Evolutionary conservation across 92 coral and sea anemone species (phyloP).

Genomic region (Paragorgia papillata): DNA sequence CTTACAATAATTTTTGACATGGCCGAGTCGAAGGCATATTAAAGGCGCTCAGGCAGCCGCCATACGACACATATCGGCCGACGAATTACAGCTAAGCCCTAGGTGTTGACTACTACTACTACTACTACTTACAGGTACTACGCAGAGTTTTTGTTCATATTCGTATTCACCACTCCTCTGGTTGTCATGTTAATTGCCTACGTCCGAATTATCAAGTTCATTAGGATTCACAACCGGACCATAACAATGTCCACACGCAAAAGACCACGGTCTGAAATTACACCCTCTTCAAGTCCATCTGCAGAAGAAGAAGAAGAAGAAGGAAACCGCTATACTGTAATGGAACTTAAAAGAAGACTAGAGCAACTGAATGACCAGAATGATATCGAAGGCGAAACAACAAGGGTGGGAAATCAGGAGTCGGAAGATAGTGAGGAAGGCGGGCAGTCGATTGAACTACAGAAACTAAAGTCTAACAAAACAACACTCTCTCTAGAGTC

Average conservation of each 20-base stretch:
- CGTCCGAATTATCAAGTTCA: slow-evolving; percentile 58
- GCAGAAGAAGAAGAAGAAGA: slow-evolving; percentile 4
- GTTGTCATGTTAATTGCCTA: slow-evolving; percentile 62
- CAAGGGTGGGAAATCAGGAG: background rate
- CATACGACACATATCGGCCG: no score
- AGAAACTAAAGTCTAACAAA: no score
- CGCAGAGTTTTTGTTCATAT: slow-evolving; percentile 52
- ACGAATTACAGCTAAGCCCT: no score
- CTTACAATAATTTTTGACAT: no score
- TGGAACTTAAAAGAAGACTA: slow-evolving; percentile 17
- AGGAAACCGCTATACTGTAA: slow-evolving; percentile 12
- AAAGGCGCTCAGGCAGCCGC: no score
- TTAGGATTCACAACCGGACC: slow-evolving; percentile 54
- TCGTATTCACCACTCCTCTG: slow-evolving; percentile 67
- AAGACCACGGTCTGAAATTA: background rate
- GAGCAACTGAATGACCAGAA: background rate
- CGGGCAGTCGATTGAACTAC: no score
- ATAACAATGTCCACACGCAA: background rate
- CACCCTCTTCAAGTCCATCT: background rate
- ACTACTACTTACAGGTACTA: no score
- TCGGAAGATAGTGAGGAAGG: background rate
- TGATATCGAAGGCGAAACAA: background rate
- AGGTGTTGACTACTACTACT: no score
- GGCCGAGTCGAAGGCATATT: no score
- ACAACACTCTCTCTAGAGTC: background rate